phyloP scores from a whole-genome alignment of 2,888 invertebrate genomes.

The Melitaea athalia region DNA sequence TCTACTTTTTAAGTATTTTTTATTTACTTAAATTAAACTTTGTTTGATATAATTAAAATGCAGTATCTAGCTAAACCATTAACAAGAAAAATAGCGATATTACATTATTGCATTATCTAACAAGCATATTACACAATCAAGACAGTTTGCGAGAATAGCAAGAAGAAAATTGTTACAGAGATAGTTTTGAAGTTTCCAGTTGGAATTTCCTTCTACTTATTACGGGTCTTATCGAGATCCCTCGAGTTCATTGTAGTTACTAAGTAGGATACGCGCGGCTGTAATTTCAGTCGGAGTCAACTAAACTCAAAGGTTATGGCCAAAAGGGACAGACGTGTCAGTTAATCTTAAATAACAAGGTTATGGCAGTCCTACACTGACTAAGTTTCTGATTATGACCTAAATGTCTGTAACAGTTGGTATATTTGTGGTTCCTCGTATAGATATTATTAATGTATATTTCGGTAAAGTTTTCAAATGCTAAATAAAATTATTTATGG shows the following conservation, averaged over 20 bases:
- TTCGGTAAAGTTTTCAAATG: neutral
- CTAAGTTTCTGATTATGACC: neutral
- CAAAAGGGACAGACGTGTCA: slow-evolving; percentile 3
- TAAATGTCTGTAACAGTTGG: neutral
- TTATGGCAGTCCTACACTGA: neutral
- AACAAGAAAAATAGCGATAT: neutral
- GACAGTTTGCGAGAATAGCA: neutral
- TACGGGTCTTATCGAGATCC: slow-evolving; percentile 34
- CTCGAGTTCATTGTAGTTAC: slow-evolving; percentile 28
- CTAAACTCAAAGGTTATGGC: slow-evolving; percentile 15
- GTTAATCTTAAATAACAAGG: neutral
- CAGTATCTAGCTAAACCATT: neutral
- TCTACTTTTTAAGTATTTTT: neutral
- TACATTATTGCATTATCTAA: neutral
- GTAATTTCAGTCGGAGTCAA: slow-evolving; percentile 12
- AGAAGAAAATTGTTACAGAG: slow-evolving; percentile 13
- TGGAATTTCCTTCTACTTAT: slow-evolving; percentile 21
- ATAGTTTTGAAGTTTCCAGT: slow-evolving; percentile 21
- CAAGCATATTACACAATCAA: neutral
- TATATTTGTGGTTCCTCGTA: neutral
- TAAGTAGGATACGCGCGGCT: slow-evolving; percentile 6
- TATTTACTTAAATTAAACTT: too few species aligned
- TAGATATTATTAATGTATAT: slow-evolving; percentile 3
- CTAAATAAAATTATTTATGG: neutral
- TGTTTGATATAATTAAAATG: too few species aligned